Base-by-base conservation (phyloP, 2,888 invertebrate species). In the Oxycera nigricornis region DNA sequence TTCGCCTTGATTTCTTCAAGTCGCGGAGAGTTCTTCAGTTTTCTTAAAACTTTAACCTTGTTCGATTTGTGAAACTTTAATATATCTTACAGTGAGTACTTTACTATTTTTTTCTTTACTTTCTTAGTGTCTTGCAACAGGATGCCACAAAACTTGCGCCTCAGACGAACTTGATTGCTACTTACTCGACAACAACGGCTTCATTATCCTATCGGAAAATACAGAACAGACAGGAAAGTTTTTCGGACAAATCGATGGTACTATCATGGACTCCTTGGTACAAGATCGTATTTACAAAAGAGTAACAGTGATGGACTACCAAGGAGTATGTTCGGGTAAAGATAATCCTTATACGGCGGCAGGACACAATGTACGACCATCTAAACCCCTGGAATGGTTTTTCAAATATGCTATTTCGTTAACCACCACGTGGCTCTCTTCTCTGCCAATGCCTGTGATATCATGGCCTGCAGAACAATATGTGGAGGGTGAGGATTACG, bases 201-300 rank as follows among this genome's bases (percentile, higher is more conserved):
- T 96, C 83, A 93, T 97, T 70, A 92, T 97, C 72, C 90, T 96
- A 46, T 96, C 96, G 0, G 95, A 96, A 84, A 92, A 93, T 78
- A 88, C 89, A 35, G 90, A 93, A 52, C 94, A 96, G 80, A 95
- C 95, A 1, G 97, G 97, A 1, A 90, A 92, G 81, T 97, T 97
- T 86, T 97, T 97, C 81, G 97, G 97, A 0, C 95, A 96, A 85
- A 93, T 96, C 52, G 96, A 97, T 83, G 95, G 95, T 22, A 95
- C 95, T 14, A 95, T 96, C 76, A 95, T 96, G 95, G 95, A 96
- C 84, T 94, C 95, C 0, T 86, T 96, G 72, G 95, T 96, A 0
- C 94, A 96, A 82, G 95, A 95, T 81, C 90, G 93, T 77, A 95
- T 96, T 80, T 96, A 95, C 85, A 94, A 94, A 81, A 93, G 94